These are phyloP conservation scores for Anomalospiza imberbis DNA, from an alignment of 2,797 vertebrate genomes.

Conservation along the genomic window DNA sequence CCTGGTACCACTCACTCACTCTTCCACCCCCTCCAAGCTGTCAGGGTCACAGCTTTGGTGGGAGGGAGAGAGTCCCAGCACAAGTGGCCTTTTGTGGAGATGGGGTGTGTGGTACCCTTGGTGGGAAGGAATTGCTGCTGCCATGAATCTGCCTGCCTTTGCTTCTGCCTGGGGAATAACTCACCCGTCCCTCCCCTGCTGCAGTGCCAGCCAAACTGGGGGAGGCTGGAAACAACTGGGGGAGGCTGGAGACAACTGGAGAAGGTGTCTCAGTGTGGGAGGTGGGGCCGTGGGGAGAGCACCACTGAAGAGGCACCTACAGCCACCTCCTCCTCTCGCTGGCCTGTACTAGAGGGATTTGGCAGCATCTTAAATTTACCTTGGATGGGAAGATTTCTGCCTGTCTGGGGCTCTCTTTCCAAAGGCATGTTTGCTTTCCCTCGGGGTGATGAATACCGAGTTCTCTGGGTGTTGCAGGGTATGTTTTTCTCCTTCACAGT, in stretches of 20 bases:
- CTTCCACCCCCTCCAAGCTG: not conserved
- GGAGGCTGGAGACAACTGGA: not conserved
- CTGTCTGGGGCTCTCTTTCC: slow-evolving; percentile 10
- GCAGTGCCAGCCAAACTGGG: not conserved
- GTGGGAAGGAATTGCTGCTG: slow-evolving; percentile 49
- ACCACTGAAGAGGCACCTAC: not conserved
- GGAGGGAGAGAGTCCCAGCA: slow-evolving; percentile 29
- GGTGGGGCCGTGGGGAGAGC: not conserved
- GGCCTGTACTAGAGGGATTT: not conserved
- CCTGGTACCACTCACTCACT: not conserved
- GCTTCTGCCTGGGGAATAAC: not conserved
- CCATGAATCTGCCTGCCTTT: not conserved
- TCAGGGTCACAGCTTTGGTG: not conserved
- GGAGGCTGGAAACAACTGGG: not conserved
- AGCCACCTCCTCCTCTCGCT: not conserved
- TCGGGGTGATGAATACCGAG: slow-evolving; percentile 18
- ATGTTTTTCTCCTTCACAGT: slow-evolving; percentile 53
- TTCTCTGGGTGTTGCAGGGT: slow-evolving; percentile 23
- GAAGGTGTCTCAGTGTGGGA: not conserved
- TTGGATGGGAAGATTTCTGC: slow-evolving; percentile 28
- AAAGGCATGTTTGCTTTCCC: slow-evolving; percentile 39
- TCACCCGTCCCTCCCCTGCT: not conserved
- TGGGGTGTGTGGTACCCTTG: not conserved
- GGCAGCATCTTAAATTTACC: not conserved
- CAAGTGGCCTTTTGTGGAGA: slow-evolving; percentile 30